Evolutionary conservation across 2,888 invertebrate genomes (phyloP), one percentile per base, ranked within the genome.

Genomic region (Lutraria lutraria): DNA sequence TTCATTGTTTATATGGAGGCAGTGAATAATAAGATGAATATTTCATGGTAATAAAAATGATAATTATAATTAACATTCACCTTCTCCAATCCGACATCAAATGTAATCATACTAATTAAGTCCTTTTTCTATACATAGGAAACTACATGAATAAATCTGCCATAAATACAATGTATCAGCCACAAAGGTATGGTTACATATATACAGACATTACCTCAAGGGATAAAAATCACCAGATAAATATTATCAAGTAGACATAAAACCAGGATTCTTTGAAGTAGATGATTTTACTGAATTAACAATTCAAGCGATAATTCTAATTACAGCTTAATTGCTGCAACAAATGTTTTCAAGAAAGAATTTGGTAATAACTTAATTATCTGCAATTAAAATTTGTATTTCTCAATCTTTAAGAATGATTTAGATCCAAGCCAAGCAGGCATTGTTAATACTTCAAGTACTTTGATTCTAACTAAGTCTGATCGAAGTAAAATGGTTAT

Each of bases 291-390:
- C 63, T 25, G n/a, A 13, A 8, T 25, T 68, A 68, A 68, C 25
- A 68, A 68, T 68, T 68, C 63, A n/a, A 2, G 25, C n/a, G 63
- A 68, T 68, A 68, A 68, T 68, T n/a, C 63, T 12, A 68, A 68
- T 68, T 68, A 68, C 25, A 12, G 12, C 25, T 68, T 68, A 68
- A 68, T 68, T 68, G 25, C 25, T 68, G 0, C 21, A n/a, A 68
- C 63, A 68, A 68, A 68, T 68, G 63, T 68, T 68, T 68, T 6
- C 63, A 25, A 25, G 6, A 25, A n/a, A 8, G n/a, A 68, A 68
- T 68, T 68, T 25, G 63, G 25, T 25, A 68, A 68, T 68, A 68
- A 68, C 12, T 68, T 68, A 68, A 68, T 68, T 68, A 68, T 68
- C 25, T 8, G 6, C n/a, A 68, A 68, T 68, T 68, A 25, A 68